These are phyloP conservation scores for Nycteola revayana DNA, from an alignment of 2,888 invertebrate species.

Conservation along the genomic window DNA sequence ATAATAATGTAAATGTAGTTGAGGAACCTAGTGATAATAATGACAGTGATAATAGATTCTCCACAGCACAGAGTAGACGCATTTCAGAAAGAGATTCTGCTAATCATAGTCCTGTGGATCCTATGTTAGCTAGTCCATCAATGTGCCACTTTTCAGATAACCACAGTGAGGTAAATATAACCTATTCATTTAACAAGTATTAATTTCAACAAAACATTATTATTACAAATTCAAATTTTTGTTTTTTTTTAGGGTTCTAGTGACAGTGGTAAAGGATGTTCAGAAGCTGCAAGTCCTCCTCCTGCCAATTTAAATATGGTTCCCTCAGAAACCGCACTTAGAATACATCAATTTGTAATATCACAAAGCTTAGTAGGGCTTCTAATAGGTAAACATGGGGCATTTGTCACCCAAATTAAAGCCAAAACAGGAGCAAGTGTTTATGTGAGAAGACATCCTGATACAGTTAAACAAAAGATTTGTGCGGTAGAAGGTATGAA, in stretches of 20 bases:
- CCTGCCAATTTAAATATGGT: constrained; percentile 82
- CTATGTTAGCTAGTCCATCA: constrained; percentile 85
- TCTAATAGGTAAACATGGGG: constrained; percentile 92
- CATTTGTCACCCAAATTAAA: constrained; percentile 91
- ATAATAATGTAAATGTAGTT: constrained; percentile 57
- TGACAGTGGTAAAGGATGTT: constrained; percentile 92
- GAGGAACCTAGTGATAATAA: constrained; percentile 59
- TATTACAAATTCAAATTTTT: neutral
- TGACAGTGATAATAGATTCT: constrained; percentile 61
- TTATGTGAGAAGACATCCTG: constrained; percentile 89
- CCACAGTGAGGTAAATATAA: constrained; percentile 83
- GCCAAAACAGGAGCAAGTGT: constrained; percentile 90
- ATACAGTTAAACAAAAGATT: constrained; percentile 87
- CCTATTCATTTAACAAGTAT: constrained; percentile 5
- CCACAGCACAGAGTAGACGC: constrained; percentile 60
- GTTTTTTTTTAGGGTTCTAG: constrained; percentile 84
- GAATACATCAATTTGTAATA: constrained; percentile 88
- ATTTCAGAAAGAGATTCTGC: constrained; percentile 86
- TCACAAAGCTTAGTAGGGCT: constrained; percentile 90
- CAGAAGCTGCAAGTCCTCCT: constrained; percentile 87
- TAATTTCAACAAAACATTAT: too few species aligned
- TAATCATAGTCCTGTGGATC: constrained; percentile 89
- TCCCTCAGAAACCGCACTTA: constrained; percentile 65
- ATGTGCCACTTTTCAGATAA: constrained; percentile 86
- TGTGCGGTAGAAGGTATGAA: constrained; percentile 90